Base-by-base conservation (phyloP, 1,140 invertebrate species). In the Ganaspis sp. region DNA sequence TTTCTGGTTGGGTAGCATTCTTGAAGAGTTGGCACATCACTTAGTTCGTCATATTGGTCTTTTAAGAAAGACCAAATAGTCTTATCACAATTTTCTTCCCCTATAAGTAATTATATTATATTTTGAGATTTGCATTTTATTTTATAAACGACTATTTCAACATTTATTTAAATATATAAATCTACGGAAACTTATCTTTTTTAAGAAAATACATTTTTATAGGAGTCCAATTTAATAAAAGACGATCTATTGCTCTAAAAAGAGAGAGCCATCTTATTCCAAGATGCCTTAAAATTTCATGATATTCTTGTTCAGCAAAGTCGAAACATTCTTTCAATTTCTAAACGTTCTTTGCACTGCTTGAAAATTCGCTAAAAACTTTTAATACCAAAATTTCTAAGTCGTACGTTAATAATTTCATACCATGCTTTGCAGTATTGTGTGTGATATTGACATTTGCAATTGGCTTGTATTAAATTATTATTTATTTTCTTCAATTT, bases 21-120 rank as follows among this genome's bases (percentile, higher is more conserved):
- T 69, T 23, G 34, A 69, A 54, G 70, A 58, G 74, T 73, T 6
- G 49, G 0, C 23, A 38, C 23, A 54, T 45, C 12, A 6, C 49
- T 64, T 9, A 78, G 19, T 74, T 74, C 69, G 54, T 81, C 21
- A 72, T 42, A 34, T 40, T 78, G 38, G 15, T 53, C 53, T 40
- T n/a, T 38, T 19, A 81, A 69, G 53, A 81, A 81, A 49, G 58
- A 70, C 76, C 77, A 78, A 34, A 81, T 75, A 34, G 69, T 45
- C 53, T 74, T 74, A 70, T 78, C 23, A 71, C 72, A 76, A 76
- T 81, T 70, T 5, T 78, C 74, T 72, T 79, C 69, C n/a, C 78
- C 78, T 74, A 49, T n/a, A 34, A 72, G n/a, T n/a, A 15, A 45
- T 4, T n/a, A n/a, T n/a, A n/a, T n/a, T n/a, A n/a, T n/a, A n/a